Evolutionary conservation across 2,113 vertebrate genomes (phyloP).

Genomic region (Anthoscopus minutus): DNA sequence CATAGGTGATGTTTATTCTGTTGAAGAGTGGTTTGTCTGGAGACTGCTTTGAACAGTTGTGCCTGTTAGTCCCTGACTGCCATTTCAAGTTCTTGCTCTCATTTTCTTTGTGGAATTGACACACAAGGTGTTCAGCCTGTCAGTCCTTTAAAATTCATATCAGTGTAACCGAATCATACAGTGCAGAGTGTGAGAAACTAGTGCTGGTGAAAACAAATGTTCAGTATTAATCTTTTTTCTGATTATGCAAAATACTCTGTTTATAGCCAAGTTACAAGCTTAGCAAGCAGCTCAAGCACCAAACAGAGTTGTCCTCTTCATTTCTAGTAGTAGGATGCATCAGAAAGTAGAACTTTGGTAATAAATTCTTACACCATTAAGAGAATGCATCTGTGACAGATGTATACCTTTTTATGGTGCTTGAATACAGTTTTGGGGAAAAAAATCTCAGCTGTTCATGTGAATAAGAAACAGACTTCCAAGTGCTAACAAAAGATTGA

Average conservation of each 20-base stretch:
- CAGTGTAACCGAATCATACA: neutral
- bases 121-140: neutral
- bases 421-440: neutral
- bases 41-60: conserved; percentile 7
- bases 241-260: neutral
- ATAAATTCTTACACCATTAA: neutral
- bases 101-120: neutral
- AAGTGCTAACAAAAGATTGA: neutral
- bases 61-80: neutral
- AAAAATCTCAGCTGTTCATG: neutral
- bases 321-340: neutral
- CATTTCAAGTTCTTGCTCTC: neutral
- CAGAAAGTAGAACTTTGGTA: neutral
- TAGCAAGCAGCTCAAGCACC: neutral
- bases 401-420: neutral
- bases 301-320: neutral
- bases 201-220: neutral
- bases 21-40: neutral
- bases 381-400: neutral
- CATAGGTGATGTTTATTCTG: neutral
- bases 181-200: neutral
- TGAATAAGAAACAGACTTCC: neutral
- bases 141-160: neutral
- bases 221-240: neutral
- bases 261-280: neutral